Conservation (phyloP, 2,797 vertebrate genomes). For the Rhinogobio ventralis region DNA sequence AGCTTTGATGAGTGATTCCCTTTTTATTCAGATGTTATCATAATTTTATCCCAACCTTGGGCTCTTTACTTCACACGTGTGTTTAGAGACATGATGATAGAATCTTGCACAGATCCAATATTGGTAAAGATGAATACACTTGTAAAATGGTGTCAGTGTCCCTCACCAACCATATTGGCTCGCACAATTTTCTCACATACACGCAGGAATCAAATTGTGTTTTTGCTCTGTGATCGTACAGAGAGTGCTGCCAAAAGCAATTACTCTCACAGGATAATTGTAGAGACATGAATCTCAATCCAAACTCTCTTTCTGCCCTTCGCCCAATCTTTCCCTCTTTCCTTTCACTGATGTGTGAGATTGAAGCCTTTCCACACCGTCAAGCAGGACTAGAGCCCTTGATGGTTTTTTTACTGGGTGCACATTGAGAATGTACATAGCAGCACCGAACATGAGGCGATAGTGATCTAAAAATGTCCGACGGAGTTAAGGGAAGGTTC, state of each 20-base stretch:
- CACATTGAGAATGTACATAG: slow-evolving; percentile 40
- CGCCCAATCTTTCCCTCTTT: slow-evolving; percentile 43
- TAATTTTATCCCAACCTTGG: background rate
- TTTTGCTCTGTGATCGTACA: slow-evolving; percentile 46
- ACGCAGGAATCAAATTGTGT: slow-evolving; percentile 48
- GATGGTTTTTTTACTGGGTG: slow-evolving; percentile 51
- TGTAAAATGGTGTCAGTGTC: slow-evolving; percentile 12
- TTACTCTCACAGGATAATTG: slow-evolving; percentile 55
- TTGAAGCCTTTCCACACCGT: slow-evolving; percentile 58
- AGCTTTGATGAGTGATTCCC: slow-evolving; percentile 13
- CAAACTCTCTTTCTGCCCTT: slow-evolving; percentile 46
- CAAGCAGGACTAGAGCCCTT: slow-evolving; percentile 54
- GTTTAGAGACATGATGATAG: slow-evolving; percentile 19
- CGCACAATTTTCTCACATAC: slow-evolving; percentile 17
- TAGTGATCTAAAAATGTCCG: slow-evolving; percentile 31
- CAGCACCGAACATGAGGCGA: slow-evolving; percentile 27
- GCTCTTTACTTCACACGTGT: background rate
- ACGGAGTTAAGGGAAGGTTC: slow-evolving; percentile 20
- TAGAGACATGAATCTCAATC: slow-evolving; percentile 53
- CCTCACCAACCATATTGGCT: slow-evolving; percentile 25
- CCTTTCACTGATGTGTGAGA: slow-evolving; percentile 58
- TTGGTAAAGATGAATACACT: slow-evolving; percentile 9
- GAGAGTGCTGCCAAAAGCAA: slow-evolving; percentile 59
- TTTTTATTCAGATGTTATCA: slow-evolving; percentile 14
- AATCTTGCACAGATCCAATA: slow-evolving; percentile 7